phyloP scores from a whole-genome alignment of 2,113 vertebrate genomes.

The Megaceryle maxima region DNA sequence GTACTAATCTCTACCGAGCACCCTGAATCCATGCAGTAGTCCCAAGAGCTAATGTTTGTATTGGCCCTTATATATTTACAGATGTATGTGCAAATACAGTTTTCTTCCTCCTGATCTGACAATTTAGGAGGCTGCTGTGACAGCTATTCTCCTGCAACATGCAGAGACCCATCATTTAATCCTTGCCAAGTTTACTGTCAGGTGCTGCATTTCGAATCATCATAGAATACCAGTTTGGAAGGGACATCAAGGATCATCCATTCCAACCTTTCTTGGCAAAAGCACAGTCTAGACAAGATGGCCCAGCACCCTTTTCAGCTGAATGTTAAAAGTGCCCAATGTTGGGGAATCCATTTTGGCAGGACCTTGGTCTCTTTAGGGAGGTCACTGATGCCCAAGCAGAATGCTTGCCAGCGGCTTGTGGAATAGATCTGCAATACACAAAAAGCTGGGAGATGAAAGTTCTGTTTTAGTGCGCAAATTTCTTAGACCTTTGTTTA shows the following conservation, averaged over 20 bases:
- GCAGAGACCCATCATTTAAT: not conserved
- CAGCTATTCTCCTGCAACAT: not conserved
- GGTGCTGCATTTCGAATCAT: not conserved
- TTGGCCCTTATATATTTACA: not conserved
- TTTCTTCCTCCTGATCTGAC: not conserved
- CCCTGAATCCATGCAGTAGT: not conserved
- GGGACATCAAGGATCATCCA: not conserved
- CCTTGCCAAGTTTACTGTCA: not conserved
- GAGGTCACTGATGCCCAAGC: not conserved
- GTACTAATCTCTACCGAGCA: not conserved
- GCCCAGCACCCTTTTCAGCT: not conserved
- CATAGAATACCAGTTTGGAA: not conserved
- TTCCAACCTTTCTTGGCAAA: not conserved
- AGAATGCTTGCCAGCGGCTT: not conserved
- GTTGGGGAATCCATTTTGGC: not conserved
- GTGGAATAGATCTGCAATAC: not conserved
- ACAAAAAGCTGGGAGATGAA: not conserved
- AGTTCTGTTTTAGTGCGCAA: not conserved
- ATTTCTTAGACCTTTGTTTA: not conserved
- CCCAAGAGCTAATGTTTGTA: not conserved
- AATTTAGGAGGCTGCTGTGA: not conserved
- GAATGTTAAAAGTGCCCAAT: not conserved
- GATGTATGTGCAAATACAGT: not conserved
- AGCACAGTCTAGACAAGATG: not conserved
- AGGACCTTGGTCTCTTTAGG: not conserved